A percentile compares a stretch with the other conserved stretches of the same genome.
These are phyloP conservation scores for Microcebus ravelobensis DNA, from an alignment of 2,113 vertebrate genomes.

Conservation along the genomic window DNA sequence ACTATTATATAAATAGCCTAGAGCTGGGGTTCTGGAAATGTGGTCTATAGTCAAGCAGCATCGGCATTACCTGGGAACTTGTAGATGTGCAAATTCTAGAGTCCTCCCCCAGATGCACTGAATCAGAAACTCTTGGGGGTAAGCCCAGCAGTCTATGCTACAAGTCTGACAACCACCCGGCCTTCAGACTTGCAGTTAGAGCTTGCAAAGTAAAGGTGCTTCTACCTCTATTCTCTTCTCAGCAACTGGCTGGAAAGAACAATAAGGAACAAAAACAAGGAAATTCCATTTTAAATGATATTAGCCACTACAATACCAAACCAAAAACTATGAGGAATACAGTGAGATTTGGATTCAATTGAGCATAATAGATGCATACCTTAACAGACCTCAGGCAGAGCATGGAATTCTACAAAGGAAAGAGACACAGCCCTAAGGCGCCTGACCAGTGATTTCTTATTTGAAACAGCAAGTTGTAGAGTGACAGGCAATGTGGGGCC, in stretches of 20 bases:
- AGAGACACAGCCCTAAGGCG: not conserved
- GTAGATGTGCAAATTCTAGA: not conserved
- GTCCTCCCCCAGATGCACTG: not conserved
- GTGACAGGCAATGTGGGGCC: not conserved
- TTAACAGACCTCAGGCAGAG: conserved; percentile 60
- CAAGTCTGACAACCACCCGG: not conserved
- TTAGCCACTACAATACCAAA: not conserved
- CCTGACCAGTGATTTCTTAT: conserved; percentile 34
- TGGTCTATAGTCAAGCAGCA: not conserved
- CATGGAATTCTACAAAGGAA: conserved; percentile 63
- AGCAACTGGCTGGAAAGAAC: not conserved
- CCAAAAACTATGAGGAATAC: conserved; percentile 34
- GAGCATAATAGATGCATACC: conserved; percentile 61
- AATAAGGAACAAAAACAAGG: conserved; percentile 12
- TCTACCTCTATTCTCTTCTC: not conserved
- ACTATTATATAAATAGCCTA: not conserved
- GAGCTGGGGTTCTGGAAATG: not conserved
- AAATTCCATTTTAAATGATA: conserved; percentile 52
- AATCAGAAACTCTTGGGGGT: not conserved
- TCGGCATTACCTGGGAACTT: not conserved
- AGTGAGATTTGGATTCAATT: conserved; percentile 61
- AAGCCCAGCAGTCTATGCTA: not conserved
- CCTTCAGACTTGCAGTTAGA: not conserved
- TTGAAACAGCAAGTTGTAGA: conserved; percentile 31
- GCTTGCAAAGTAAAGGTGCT: not conserved